phyloP scores from a whole-genome alignment of 2,113 vertebrate species.

The Pedionomus torquatus region DNA sequence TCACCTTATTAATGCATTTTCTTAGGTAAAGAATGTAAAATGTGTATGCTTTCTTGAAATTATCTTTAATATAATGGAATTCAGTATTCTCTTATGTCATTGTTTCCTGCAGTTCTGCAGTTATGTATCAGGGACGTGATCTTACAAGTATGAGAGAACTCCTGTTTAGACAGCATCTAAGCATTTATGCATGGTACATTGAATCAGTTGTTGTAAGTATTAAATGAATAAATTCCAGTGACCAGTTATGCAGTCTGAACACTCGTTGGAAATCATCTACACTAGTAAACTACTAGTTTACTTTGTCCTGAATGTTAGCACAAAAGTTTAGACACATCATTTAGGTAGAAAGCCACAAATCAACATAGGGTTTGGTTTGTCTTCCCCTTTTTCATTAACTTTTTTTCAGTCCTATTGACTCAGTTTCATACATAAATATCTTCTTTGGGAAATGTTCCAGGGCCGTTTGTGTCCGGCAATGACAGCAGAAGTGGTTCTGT shows the following conservation, averaged over 20 bases:
- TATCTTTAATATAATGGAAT: not conserved
- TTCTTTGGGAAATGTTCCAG: not conserved
- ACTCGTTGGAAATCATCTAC: not conserved
- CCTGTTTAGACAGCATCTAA: not conserved
- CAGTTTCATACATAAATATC: not conserved
- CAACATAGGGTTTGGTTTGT: not conserved
- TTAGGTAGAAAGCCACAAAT: not conserved
- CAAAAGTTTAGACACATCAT: not conserved
- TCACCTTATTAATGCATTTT: not conserved
- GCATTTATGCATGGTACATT: not conserved
- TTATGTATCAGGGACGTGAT: not conserved
- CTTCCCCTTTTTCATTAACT: not conserved
- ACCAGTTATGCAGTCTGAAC: not conserved
- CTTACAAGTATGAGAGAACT: not conserved
- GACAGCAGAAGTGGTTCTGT: not conserved
- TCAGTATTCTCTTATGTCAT: not conserved
- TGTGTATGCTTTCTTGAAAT: not conserved
- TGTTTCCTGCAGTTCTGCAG: not conserved
- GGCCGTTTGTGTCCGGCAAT: fast-evolving
- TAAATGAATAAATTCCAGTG: not conserved
- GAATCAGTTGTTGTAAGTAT: not conserved
- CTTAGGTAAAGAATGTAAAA: not conserved
- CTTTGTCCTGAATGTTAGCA: not conserved
- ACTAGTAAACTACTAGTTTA: no score
- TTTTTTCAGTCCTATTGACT: not conserved